phyloP scores from a whole-genome alignment of 2,888 invertebrate genomes.

The Endomychus coccineus region DNA sequence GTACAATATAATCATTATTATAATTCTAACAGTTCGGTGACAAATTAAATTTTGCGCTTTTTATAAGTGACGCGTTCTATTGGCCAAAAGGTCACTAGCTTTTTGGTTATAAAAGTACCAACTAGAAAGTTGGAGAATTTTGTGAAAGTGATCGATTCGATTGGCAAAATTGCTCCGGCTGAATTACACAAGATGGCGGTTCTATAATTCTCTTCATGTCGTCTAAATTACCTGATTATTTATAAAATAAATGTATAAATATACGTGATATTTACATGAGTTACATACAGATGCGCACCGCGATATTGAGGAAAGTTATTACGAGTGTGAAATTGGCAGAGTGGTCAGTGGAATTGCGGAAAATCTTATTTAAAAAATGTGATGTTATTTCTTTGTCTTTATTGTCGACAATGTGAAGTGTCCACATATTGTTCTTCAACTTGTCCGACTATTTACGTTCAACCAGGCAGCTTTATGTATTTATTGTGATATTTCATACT shows the following conservation, averaged over 20 bases:
- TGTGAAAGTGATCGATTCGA: slow-evolving; percentile 17
- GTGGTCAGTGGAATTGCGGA: slow-evolving; percentile 28
- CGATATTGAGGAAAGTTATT: too few relatives aligned
- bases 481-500: slow-evolving; percentile 22
- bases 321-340: slow-evolving; percentile 18
- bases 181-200: slow-evolving; percentile 39
- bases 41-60: too few relatives aligned
- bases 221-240: slow-evolving; percentile 19
- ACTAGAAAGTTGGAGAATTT: slow-evolving; percentile 17
- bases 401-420: slow-evolving; percentile 36
- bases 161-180: slow-evolving; percentile 25
- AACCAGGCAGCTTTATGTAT: slow-evolving; percentile 7
- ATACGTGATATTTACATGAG: too few relatives aligned
- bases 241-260: background rate
- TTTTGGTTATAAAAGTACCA: too few relatives aligned
- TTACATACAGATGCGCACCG: too few relatives aligned
- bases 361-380: slow-evolving; percentile 38
- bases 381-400: slow-evolving; percentile 42
- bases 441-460: slow-evolving; percentile 25
- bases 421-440: slow-evolving; percentile 28
- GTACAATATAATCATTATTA: too few relatives aligned
- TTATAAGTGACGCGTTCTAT: too few relatives aligned
- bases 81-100: too few relatives aligned
- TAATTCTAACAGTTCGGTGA: too few relatives aligned
- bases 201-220: slow-evolving; percentile 30